Percentiles rank a stretch among this genome's conserved stretches.
These are phyloP conservation scores for Australoheros scitulus DNA, from an alignment of 2,113 vertebrate genomes.

Conservation along the genomic window DNA sequence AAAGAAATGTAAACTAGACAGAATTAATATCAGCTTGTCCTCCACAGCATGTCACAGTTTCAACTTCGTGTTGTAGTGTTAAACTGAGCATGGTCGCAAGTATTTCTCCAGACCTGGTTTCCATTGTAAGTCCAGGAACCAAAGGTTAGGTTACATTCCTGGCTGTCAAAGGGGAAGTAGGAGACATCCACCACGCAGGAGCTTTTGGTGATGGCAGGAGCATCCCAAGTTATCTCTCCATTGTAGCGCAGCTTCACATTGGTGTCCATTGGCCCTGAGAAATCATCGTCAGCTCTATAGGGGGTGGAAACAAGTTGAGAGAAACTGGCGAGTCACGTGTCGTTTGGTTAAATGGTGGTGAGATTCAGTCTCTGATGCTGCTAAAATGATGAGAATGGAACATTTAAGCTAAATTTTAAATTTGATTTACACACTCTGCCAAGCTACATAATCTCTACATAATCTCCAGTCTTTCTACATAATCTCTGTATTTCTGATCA, in stretches of 20 bases:
- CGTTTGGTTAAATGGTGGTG: not conserved
- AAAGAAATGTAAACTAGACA: not conserved
- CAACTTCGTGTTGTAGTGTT: not conserved
- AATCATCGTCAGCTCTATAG: slow-evolving; percentile 92
- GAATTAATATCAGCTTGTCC: not conserved
- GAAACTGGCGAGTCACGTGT: not conserved
- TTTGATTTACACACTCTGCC: too few relatives aligned
- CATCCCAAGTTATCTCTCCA: slow-evolving; percentile 95
- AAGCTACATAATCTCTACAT: too few relatives aligned
- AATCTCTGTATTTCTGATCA: too few relatives aligned
- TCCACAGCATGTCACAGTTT: not conserved
- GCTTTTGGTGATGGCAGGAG: slow-evolving; percentile 96
- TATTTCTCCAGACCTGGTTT: slow-evolving; percentile 84
- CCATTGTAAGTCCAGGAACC: slow-evolving; percentile 99
- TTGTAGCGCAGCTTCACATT: slow-evolving; percentile 93
- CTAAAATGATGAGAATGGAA: not conserved
- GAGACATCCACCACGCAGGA: slow-evolving; percentile 97
- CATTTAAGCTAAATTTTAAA: too few relatives aligned
- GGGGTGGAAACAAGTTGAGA: not conserved
- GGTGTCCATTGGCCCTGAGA: slow-evolving; percentile 90
- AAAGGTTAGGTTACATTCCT: slow-evolving; percentile 97
- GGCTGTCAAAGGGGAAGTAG: slow-evolving; percentile 96
- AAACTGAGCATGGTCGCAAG: not conserved
- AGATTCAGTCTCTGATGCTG: not conserved
- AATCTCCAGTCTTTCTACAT: too few relatives aligned